These are phyloP conservation scores for Aplochiton taeniatus DNA, from an alignment of 2,797 vertebrate genomes.

Conservation along the genomic window DNA sequence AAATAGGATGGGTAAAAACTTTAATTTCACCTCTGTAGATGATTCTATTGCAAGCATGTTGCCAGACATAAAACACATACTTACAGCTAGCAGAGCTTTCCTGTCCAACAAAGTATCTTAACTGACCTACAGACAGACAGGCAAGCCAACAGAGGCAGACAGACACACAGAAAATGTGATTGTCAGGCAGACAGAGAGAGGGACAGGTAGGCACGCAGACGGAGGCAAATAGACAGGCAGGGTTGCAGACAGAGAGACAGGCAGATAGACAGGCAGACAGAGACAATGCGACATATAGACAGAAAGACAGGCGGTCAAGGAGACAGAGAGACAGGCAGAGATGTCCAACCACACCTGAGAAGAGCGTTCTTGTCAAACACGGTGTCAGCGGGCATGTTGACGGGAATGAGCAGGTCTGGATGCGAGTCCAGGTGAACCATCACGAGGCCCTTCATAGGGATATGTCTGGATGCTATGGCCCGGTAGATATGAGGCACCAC, in stretches of 20 bases:
- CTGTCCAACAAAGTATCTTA: too few species aligned
- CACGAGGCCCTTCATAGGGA: slow-evolving; percentile 82
- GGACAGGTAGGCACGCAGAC: not conserved
- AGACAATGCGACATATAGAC: not conserved
- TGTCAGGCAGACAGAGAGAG: not conserved
- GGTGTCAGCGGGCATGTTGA: slow-evolving; percentile 92
- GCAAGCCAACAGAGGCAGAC: too few species aligned
- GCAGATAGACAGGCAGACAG: not conserved
- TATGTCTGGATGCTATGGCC: slow-evolving; percentile 91
- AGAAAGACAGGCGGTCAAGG: not conserved
- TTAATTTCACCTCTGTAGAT: too few species aligned
- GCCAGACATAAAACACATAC: not conserved
- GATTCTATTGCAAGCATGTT: not conserved
- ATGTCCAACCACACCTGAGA: slow-evolving; percentile 76
- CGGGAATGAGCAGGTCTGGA: slow-evolving; percentile 94
- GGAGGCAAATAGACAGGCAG: not conserved
- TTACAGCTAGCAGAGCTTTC: not conserved
- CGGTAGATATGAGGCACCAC: slow-evolving; percentile 92
- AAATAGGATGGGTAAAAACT: too few species aligned
- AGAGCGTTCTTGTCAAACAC: slow-evolving; percentile 94
- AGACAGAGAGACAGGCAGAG: not conserved
- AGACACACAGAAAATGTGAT: too few species aligned
- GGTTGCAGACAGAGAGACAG: not conserved
- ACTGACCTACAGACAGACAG: not conserved
- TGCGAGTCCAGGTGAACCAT: slow-evolving; percentile 96